These are phyloP conservation scores for Colostygia pectinataria DNA, from an alignment of 2,888 invertebrate genomes.

Conservation along the genomic window DNA sequence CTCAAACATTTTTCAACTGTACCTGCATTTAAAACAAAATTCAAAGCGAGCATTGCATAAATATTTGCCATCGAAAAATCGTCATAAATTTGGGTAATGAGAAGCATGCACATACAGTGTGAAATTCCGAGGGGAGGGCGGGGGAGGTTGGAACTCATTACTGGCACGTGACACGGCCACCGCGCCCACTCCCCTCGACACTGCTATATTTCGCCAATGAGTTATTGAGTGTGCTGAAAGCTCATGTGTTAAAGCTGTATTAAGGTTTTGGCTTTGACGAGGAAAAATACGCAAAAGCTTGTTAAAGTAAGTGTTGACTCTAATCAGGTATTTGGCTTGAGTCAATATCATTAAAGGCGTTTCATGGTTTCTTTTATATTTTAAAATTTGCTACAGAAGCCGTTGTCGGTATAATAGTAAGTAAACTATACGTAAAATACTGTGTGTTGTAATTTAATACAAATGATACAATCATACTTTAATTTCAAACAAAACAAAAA, in stretches of 20 bases:
- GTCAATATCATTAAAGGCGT: too few species aligned
- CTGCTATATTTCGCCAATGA: constrained; percentile 76
- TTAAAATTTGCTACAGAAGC: too few species aligned
- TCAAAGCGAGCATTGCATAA: constrained; percentile 28
- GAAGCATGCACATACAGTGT: constrained; percentile 66
- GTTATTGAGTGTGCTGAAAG: constrained; percentile 77
- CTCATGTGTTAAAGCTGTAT: constrained; percentile 67
- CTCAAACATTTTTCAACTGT: not conserved
- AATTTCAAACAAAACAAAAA: too few species aligned
- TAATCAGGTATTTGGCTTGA: not conserved
- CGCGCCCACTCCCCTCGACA: constrained; percentile 59
- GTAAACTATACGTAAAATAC: too few species aligned
- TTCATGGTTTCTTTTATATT: too few species aligned
- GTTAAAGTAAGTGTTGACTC: constrained; percentile 11
- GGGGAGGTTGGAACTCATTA: constrained; percentile 75
- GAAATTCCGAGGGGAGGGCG: constrained; percentile 69
- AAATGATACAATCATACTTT: too few species aligned
- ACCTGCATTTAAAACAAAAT: constrained; percentile 20
- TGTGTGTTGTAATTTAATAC: too few species aligned
- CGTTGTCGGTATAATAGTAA: too few species aligned
- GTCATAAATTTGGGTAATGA: constrained; percentile 75
- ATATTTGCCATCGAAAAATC: constrained; percentile 45
- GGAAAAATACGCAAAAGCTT: constrained; percentile 27
- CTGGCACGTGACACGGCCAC: constrained; percentile 78
- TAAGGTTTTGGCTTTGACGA: constrained; percentile 53